These are phyloP conservation scores for Diabrotica balteata DNA, from an alignment of 2,888 invertebrate genomes.

Conservation along the genomic window DNA sequence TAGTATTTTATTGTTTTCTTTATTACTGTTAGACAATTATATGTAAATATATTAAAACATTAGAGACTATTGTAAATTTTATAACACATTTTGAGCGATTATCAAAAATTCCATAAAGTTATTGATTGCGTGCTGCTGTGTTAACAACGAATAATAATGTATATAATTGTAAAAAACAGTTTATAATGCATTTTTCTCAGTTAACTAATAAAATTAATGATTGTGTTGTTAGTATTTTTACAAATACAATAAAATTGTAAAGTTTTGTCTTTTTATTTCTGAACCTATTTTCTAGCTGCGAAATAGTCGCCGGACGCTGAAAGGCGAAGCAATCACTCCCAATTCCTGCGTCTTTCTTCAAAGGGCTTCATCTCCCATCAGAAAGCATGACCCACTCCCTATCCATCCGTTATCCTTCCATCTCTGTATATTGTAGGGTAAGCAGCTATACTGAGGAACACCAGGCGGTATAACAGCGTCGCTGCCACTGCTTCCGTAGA, in stretches of 20 bases:
- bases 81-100: conserved; percentile 27
- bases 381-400: too few relatives aligned
- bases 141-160: conserved; percentile 54
- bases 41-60: conserved; percentile 16
- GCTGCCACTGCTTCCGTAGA: too few relatives aligned
- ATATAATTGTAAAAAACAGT: conserved; percentile 53
- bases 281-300: too few relatives aligned
- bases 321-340: too few relatives aligned
- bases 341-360: too few relatives aligned
- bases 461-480: too few relatives aligned
- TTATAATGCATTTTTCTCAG: conserved; percentile 46
- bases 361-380: too few relatives aligned
- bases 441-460: too few relatives aligned
- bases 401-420: too few relatives aligned
- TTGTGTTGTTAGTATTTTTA: conserved; percentile 51
- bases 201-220: conserved; percentile 47
- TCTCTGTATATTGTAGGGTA: too few relatives aligned
- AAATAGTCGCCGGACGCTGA: too few relatives aligned
- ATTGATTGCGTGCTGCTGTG: conserved; percentile 46
- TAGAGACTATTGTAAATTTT: conserved; percentile 21
- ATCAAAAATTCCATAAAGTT: conserved; percentile 46
- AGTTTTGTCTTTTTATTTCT: not conserved
- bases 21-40: conserved; percentile 8
- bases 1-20: not conserved
- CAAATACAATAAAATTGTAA: conserved; percentile 40